These are phyloP conservation scores for Acrocephalus scirpaceus DNA, from an alignment of 2,797 vertebrate species.

Conservation along the genomic window DNA sequence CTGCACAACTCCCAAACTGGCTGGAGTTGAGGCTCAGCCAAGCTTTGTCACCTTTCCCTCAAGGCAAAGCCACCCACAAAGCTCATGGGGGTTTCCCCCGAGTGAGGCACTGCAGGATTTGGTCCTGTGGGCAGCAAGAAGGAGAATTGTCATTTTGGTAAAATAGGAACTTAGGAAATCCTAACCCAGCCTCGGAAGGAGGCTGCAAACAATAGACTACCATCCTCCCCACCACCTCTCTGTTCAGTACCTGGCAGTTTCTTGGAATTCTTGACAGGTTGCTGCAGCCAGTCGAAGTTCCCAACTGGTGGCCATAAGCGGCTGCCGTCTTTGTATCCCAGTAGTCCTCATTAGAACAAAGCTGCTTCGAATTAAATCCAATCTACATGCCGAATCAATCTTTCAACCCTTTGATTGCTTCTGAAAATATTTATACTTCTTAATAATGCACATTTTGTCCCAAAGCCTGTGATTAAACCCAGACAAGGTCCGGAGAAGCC, in stretches of 20 bases:
- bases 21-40: not conserved
- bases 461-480: constrained; percentile 80
- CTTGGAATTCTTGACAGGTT: constrained; percentile 57
- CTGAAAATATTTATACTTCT: constrained; percentile 87
- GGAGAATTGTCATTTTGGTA: not conserved
- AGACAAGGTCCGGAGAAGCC: constrained; percentile 69
- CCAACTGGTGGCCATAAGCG: constrained; percentile 55
- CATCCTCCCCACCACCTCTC: not conserved
- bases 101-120: not conserved
- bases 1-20: not conserved
- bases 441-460: constrained; percentile 83
- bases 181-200: not conserved
- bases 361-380: constrained; percentile 82
- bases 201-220: not conserved
- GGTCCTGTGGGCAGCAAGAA: not conserved
- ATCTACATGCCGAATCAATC: constrained; percentile 81
- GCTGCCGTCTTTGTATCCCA: constrained; percentile 68
- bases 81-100: accelerated
- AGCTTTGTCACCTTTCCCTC: not conserved
- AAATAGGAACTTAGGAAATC: not conserved
- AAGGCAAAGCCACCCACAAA: not conserved
- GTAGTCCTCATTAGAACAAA: constrained; percentile 81
- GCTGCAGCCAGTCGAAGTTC: constrained; percentile 25
- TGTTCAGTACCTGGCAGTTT: constrained; percentile 1
- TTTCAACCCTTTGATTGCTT: constrained; percentile 83